Evolutionary conservation across 2,797 vertebrate genomes (phyloP), one percentile per base, ranked within the genome.

Genomic region (Champsocephalus esox): DNA sequence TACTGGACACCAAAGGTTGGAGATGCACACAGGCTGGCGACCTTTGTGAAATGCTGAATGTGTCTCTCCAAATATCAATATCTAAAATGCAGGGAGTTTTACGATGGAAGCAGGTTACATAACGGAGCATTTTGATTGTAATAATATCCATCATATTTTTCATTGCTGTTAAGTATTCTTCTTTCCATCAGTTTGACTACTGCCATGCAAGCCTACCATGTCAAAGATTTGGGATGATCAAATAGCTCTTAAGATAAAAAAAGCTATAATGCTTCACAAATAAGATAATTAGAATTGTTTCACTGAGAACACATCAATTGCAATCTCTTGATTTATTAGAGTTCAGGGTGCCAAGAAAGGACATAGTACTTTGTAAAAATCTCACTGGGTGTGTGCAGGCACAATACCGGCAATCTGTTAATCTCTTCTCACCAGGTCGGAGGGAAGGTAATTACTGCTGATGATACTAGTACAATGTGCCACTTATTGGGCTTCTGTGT

Each of bases 251-350:
- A 84, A 75, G 71, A 83, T 72, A 67, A 79, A 66, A 85, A 66
- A 85, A 85, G 74, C 63, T 60, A 34, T 69, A 79, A 78, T 65
- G 73, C 73, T 73, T 79, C 85, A 81, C 65, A 80, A 86, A 86
- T 73, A 82, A 87, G 85, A 89, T 81, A 77, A 85, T 88, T 82
- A 75, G 69, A 77, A 68, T 69, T 81, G 73, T 81, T 90, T 70
- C 67, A 77, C 69, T 79, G 70, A 72, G 86, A 87, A 76, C 75
- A 59, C 79, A 89, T 91, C 77, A 88, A 85, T 88, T 88, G 59
- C 51, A 70, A 63, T 71, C 79, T 54, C 54, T 87, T 85, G 78
- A 90, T 90, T 76, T 90, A 73, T 70, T 57, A 21, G 19, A 64
- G 76, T 73, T 81, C 75, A 84, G 60, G 77, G 70, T 54, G 44